phyloP scores from a whole-genome alignment of 1,140 invertebrate species.

The Lutraria rhynchaena region DNA sequence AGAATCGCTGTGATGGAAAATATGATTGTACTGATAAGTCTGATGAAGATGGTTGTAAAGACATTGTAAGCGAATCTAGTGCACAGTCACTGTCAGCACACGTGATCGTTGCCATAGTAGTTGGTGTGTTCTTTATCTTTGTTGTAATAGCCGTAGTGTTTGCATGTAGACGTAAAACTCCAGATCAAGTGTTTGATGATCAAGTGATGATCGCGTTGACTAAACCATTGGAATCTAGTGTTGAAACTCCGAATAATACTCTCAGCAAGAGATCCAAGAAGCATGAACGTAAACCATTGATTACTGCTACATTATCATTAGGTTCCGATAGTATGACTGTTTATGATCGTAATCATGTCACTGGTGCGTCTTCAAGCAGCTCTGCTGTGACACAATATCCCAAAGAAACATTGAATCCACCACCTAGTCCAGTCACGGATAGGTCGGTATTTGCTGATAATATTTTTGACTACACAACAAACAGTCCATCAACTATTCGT shows the following conservation, averaged over 20 bases:
- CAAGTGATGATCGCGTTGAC: constrained; percentile 70
- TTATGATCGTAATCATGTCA: constrained; percentile 91
- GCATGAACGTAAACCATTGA: constrained; percentile 47
- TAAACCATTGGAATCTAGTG: constrained; percentile 22
- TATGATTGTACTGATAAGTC: constrained; percentile 65
- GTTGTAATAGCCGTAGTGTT: constrained; percentile 76
- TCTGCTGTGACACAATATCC: constrained; percentile 87
- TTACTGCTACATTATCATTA: constrained; percentile 65
- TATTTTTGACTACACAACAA: constrained; percentile 74
- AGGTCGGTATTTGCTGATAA: constrained; percentile 80
- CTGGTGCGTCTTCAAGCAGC: constrained; percentile 89
- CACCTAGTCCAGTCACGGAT: constrained; percentile 91
- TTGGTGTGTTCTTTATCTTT: constrained; percentile 74
- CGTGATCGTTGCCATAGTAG: constrained; percentile 78
- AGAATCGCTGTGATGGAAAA: constrained; percentile 61
- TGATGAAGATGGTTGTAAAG: constrained; percentile 84
- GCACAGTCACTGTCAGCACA: constrained; percentile 64
- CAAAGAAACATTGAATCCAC: constrained; percentile 92
- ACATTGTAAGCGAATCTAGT: not conserved
- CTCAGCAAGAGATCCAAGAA: constrained; percentile 39
- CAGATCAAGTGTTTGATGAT: constrained; percentile 36
- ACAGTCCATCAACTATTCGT: constrained; percentile 78
- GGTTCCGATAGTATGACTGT: constrained; percentile 68
- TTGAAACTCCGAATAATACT: constrained; percentile 37
- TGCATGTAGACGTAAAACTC: constrained; percentile 76